These are phyloP conservation scores for Drymonia ruficornis DNA, from an alignment of 2,888 invertebrate species.

Conservation along the genomic window DNA sequence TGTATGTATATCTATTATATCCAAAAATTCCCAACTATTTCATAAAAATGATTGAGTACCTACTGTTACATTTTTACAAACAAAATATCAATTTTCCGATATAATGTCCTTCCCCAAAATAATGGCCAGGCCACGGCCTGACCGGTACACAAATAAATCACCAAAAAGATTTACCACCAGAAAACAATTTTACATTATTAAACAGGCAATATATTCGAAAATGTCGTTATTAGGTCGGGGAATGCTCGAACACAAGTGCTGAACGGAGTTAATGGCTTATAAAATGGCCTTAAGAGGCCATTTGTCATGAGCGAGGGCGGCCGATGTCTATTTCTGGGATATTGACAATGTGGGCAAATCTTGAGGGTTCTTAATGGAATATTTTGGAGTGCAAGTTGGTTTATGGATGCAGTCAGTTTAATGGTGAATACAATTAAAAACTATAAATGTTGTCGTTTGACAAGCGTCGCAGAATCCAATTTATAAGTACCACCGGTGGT, in stretches of 20 bases:
- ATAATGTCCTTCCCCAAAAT: not conserved
- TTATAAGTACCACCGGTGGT: too few relatives aligned
- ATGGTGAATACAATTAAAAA: too few relatives aligned
- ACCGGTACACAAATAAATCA: slow-evolving; percentile 25
- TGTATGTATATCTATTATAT: too few relatives aligned
- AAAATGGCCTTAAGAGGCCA: slow-evolving; percentile 42
- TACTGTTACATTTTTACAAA: not conserved
- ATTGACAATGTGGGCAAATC: slow-evolving; percentile 23
- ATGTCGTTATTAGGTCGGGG: slow-evolving; percentile 27
- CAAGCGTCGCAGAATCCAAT: too few relatives aligned
- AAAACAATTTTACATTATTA: slow-evolving; percentile 44
- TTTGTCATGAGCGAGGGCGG: slow-evolving; percentile 40
- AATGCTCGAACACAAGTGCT: slow-evolving; percentile 35
- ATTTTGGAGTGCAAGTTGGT: not conserved
- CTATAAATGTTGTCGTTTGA: too few relatives aligned
- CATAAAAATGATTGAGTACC: too few relatives aligned
- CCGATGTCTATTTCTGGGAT: slow-evolving; percentile 31
- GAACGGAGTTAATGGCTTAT: slow-evolving; percentile 40
- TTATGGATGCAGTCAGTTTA: too few relatives aligned
- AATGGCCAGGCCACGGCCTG: not conserved
- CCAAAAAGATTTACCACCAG: slow-evolving; percentile 23
- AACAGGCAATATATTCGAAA: slow-evolving; percentile 43
- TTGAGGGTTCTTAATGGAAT: not conserved
- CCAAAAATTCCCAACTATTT: too few relatives aligned
- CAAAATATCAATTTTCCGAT: too few relatives aligned